Evolutionary conservation across 2,797 vertebrate genomes (phyloP).

Genomic region (Nyctibius grandis): DNA sequence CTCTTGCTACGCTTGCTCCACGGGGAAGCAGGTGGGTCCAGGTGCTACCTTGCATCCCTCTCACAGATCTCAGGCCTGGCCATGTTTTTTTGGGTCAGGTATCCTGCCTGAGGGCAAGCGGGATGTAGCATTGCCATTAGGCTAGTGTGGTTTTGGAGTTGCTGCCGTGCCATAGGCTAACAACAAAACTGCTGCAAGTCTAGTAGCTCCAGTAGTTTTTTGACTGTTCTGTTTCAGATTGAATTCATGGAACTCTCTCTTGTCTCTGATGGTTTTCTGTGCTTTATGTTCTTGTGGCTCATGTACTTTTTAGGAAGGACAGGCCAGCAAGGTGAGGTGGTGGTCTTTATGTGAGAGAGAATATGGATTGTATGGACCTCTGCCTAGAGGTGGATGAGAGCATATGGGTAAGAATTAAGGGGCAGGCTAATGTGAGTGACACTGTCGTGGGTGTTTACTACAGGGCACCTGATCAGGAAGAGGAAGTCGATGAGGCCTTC

Average conservation of each 20-base stretch:
- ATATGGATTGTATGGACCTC: no score
- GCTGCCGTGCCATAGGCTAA: not conserved
- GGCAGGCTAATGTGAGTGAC: no score
- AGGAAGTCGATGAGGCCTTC: no score
- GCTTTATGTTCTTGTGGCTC: not conserved
- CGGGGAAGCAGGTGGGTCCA: not conserved
- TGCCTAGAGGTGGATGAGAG: no score
- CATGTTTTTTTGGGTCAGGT: not conserved
- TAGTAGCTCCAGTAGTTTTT: not conserved
- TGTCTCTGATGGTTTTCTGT: not conserved
- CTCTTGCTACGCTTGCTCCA: not conserved
- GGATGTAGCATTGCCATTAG: accelerated
- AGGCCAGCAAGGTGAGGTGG: no score
- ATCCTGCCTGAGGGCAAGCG: accelerated
- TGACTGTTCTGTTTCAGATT: not conserved
- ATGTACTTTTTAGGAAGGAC: no score
- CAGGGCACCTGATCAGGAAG: no score
- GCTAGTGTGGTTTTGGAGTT: not conserved
- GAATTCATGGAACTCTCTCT: not conserved
- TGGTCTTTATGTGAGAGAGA: no score
- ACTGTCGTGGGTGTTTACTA: not conserved
- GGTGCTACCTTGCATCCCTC: not conserved
- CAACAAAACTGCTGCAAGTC: not conserved
- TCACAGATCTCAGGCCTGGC: not conserved
- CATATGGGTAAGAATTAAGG: no score